Evolutionary conservation across 2,888 invertebrate species (phyloP), one percentile per base, ranked within the genome.

Genomic region (Erebia aethiops): DNA sequence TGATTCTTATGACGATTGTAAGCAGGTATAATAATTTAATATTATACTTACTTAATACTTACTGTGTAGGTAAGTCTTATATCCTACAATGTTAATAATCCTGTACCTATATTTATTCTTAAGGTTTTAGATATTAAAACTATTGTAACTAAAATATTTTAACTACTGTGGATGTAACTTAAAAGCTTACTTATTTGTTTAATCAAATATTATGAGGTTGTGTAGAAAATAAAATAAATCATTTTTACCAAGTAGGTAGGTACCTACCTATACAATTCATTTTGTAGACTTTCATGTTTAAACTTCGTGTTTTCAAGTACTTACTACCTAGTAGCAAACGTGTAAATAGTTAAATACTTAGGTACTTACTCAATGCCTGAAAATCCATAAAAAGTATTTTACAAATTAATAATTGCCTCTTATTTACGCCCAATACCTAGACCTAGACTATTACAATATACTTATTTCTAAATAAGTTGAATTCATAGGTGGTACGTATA

Each of bases 181-280:
- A 35, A 35, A 35, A 35, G 35, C 35, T 35, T 5, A 35, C 35
- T 16, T 52, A 18, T 16, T 18, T 2, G n/a, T 7, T 52, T 26
- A 7, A n/a, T 46, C 1, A 11, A 56, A 49, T 65, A n/a, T 18
- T 18, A 60, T 16, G 41, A 21, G 72, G 70, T 72, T 70, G 72
- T 70, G 67, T 72, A 70, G 67, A 62, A 49, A 62, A 26, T 35
- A 54, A 67, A 21, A 69, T 43, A 51, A 71, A 43, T 49, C 54
- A 46, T 46, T 63, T 69, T 63, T 46, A 56, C 52, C n/a, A n/a
- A 35, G 26, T 41, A n/a, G n/a, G n/a, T n/a, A n/a, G n/a, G n/a
- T n/a, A n/a, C n/a, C n/a, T n/a, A n/a, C n/a, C n/a, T n/a, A n/a
- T n/a, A n/a, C n/a, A 49, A 49, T 5, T 58, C 14, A 49, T 64